Base-by-base conservation (phyloP, 2,888 invertebrate species). In the Cataglyphis rosenhaueri region DNA sequence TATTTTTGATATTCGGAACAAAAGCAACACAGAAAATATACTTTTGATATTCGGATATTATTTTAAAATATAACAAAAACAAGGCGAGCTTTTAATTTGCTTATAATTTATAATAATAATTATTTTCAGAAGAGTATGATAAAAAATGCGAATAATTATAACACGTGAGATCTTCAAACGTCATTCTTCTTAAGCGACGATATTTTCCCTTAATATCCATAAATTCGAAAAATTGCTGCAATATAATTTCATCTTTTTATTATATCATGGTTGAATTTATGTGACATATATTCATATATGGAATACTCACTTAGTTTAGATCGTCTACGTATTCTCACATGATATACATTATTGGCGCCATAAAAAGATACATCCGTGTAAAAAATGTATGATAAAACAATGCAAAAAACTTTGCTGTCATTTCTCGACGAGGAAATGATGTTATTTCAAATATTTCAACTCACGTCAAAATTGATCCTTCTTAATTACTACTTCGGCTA, bases 251-350 rank as follows among this genome's bases (percentile, higher is more conserved):
- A 29, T 32, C 9, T 9, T 61, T 61, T 65, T 38, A 38, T 65
- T 65, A 65, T 65, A 12, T 38, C 6, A 8, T 35, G 35, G 15
- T 38, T 65, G 21, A 38, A 65, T 65, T 65, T 65, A 41, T 38
- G 15, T 38, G 64, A 38, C 38, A n/a, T n/a, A 38, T 64, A 52
- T 3, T 52, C 64, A 38, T 12, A 64, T 29, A 15, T 18, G 3
- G 29, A 29, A 61, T 61, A 29, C 64, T 65, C 38, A 38, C 21
- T 65, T 65, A 65, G 38, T 65, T 15, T 41, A n/a, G 41, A 41
- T 65, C 41, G 64, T n/a, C 35, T 21, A 12, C n/a, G n/a, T 38
- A 35, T 64, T 35, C 62, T 10, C 62, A 15, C n/a, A n/a, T 0
- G 8, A 8, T 52, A 41, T 21, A 64, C 3, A 6, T n/a, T 65